phyloP scores from a whole-genome alignment of 2,113 vertebrate genomes.

The Glareola pratincola region DNA sequence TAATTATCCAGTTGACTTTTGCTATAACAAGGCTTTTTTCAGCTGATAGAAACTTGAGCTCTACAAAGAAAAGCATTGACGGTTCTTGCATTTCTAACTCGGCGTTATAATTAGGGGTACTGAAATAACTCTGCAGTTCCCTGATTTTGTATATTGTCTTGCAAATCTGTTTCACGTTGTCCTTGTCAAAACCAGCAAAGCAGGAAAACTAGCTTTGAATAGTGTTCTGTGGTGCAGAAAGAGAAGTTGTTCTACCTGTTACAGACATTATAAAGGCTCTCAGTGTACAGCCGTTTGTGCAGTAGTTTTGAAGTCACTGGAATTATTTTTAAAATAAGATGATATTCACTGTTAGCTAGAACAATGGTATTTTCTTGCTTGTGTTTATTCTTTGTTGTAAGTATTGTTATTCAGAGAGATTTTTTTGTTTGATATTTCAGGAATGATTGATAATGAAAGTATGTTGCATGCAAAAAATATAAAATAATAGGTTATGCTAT shows the following conservation, averaged over 20 bases:
- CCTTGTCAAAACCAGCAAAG: not conserved
- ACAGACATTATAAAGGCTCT: not conserved
- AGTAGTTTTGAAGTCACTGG: not conserved
- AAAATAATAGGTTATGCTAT: not conserved
- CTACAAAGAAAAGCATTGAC: not conserved
- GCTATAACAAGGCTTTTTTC: not conserved
- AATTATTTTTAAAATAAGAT: not conserved
- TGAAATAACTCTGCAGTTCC: slow-evolving; percentile 7
- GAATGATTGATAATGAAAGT: not conserved
- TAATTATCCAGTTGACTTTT: not conserved
- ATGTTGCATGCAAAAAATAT: not conserved
- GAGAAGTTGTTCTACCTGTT: not conserved
- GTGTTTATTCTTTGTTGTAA: not conserved
- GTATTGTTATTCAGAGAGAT: not conserved
- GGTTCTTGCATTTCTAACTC: not conserved
- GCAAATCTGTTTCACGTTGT: slow-evolving; percentile 2
- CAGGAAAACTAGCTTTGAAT: not conserved
- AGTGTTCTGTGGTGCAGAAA: not conserved
- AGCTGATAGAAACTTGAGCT: not conserved
- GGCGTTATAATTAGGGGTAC: not conserved
- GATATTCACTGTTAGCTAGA: not conserved
- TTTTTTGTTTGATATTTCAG: not conserved
- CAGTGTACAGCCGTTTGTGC: not conserved
- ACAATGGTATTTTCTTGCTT: not conserved
- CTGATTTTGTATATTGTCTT: slow-evolving; percentile 32